Percentiles rank a stretch among this genome's conserved stretches.
phyloP scores from a whole-genome alignment of 1,140 invertebrate genomes.

The Eufriesea mexicana region DNA sequence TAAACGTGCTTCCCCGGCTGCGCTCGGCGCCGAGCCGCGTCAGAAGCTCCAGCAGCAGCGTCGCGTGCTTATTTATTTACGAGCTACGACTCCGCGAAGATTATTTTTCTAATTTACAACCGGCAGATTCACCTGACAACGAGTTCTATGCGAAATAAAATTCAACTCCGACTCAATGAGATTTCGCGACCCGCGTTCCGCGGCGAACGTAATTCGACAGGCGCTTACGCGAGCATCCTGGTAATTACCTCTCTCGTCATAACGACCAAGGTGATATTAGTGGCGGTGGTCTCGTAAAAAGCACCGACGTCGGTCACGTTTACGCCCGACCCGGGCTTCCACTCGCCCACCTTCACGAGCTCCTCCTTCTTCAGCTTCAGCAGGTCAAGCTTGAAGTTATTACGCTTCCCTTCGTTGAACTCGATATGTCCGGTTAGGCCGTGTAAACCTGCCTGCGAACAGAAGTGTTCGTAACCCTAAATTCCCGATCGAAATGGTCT shows the following conservation, averaged over 20 bases:
- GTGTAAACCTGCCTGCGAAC: constrained; percentile 87
- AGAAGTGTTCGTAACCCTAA: constrained; percentile 58
- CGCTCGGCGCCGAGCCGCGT: not conserved
- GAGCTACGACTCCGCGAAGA: too few species aligned
- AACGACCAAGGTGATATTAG: constrained; percentile 94
- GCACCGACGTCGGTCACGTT: constrained; percentile 92
- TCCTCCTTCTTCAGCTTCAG: constrained; percentile 91
- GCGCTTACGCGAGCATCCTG: not conserved
- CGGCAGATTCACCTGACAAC: too few species aligned
- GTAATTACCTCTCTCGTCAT: constrained; percentile 92
- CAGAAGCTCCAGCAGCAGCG: not conserved
- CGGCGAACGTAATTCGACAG: not conserved
- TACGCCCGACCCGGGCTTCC: constrained; percentile 88
- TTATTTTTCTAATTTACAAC: too few species aligned
- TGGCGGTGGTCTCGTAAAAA: constrained; percentile 91
- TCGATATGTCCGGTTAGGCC: constrained; percentile 94
- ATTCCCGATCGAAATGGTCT: constrained; percentile 10
- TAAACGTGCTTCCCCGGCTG: too few species aligned
- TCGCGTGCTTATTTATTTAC: not conserved
- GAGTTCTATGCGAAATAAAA: not conserved
- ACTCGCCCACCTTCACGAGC: constrained; percentile 90
- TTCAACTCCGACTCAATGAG: not conserved
- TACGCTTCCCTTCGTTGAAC: constrained; percentile 92
- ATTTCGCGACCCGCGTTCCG: not conserved
- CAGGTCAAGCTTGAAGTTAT: constrained; percentile 92